Evolutionary conservation across 64 coral and sea anemone species (phyloP).

Genomic region (Platygyra sinensis): DNA sequence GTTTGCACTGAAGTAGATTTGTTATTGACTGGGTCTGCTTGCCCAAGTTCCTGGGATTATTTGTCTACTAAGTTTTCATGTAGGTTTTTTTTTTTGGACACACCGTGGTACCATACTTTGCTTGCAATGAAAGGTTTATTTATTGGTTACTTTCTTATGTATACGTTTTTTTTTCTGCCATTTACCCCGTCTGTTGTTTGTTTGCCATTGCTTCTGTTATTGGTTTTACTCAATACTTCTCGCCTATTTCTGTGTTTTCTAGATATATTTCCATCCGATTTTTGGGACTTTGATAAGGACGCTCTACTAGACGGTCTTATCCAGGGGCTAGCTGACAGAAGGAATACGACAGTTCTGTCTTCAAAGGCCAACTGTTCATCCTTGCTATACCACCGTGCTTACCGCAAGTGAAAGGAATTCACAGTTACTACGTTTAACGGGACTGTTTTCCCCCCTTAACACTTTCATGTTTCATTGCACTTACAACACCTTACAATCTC

Average conservation of each 20-base stretch:
- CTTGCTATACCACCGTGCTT: constrained; percentile 2
- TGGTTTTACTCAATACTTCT: not conserved
- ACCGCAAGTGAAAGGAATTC: constrained; percentile 40
- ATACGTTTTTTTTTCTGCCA: not conserved
- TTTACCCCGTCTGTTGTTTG: not conserved
- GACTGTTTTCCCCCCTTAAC: constrained; percentile 16
- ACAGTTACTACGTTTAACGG: constrained; percentile 2
- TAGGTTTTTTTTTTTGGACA: no score
- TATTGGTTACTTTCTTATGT: no score
- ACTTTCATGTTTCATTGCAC: constrained; percentile 39
- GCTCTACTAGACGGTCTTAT: not conserved
- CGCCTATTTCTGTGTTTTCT: not conserved
- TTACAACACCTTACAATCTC: constrained; percentile 37
- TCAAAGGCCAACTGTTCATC: constrained; percentile 23
- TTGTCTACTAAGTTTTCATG: not conserved
- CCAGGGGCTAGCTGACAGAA: not conserved
- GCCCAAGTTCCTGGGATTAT: no score
- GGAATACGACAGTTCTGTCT: constrained; percentile 17
- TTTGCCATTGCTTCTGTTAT: no score
- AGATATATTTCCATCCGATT: constrained; percentile 11
- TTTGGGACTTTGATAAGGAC: not conserved
- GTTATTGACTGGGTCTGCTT: no score
- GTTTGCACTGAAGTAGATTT: no score
- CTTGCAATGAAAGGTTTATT: no score
- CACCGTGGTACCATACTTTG: no score